These are phyloP conservation scores for Hemibagrus guttatus DNA, from an alignment of 2,797 vertebrate species.

Conservation along the genomic window DNA sequence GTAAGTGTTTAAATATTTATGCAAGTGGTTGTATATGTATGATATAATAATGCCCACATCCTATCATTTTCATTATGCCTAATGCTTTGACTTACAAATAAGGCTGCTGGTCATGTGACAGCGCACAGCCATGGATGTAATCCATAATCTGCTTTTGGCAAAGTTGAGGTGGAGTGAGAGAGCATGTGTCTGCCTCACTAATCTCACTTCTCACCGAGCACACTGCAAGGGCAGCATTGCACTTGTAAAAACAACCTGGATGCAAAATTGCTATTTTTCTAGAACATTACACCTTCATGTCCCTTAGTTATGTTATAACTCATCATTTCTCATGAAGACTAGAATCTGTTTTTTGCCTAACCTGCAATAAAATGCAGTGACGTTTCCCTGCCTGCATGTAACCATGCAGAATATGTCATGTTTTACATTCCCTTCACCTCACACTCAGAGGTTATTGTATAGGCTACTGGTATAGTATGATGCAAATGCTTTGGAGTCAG, in stretches of 20 bases:
- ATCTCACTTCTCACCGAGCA: slow-evolving; percentile 37
- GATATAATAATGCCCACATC: background rate
- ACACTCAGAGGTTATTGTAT: background rate
- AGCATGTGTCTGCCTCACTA: slow-evolving; percentile 35
- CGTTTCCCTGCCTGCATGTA: background rate
- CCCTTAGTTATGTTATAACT: background rate
- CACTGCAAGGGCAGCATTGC: slow-evolving; percentile 31
- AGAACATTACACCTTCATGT: no score
- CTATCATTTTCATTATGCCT: background rate
- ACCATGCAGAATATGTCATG: slow-evolving; percentile 12
- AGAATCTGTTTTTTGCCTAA: background rate
- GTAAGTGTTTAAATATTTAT: background rate
- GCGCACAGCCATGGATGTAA: slow-evolving; percentile 39
- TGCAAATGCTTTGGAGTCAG: no score
- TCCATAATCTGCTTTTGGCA: slow-evolving; percentile 54
- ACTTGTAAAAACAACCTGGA: slow-evolving; percentile 1
- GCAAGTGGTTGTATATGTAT: background rate
- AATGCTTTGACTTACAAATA: slow-evolving; percentile 31
- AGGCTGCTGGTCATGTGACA: slow-evolving; percentile 41
- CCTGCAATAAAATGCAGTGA: background rate
- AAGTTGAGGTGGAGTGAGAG: background rate
- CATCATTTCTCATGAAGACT: background rate
- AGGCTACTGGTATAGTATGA: no score
- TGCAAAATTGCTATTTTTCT: background rate
- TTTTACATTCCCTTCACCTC: background rate